Evolutionary conservation across 2,113 vertebrate species (phyloP).

Genomic region (Ciconia maguari): DNA sequence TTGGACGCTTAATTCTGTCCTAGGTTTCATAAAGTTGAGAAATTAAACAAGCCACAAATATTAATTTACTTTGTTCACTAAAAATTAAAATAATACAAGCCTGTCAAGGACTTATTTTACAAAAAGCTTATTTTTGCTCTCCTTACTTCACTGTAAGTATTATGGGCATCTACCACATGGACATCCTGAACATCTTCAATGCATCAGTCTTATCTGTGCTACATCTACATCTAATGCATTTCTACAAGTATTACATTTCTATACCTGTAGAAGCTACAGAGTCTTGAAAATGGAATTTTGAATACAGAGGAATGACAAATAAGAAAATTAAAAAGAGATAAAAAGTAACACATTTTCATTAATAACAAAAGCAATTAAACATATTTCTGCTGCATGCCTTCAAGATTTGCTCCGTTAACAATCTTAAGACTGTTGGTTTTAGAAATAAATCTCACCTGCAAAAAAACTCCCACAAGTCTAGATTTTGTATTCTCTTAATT

Average conservation of each 20-base stretch:
- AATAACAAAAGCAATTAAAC: background rate
- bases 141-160: background rate
- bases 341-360: background rate
- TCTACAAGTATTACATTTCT: background rate
- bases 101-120: background rate
- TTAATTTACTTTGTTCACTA: background rate
- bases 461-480: slow-evolving; percentile 97
- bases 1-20: background rate
- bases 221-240: background rate
- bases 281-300: background rate
- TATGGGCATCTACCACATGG: background rate
- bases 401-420: background rate
- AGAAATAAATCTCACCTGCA: slow-evolving; percentile 85
- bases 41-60: background rate
- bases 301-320: background rate
- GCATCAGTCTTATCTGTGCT: background rate
- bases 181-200: background rate
- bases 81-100: background rate
- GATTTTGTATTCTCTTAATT: slow-evolving; percentile 95
- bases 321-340: background rate
- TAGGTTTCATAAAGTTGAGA: background rate
- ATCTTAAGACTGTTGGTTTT: slow-evolving; percentile 14
- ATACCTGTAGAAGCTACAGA: background rate
- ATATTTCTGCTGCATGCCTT: background rate
- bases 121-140: background rate